Percentiles rank a stretch among this genome's conserved stretches.
These are phyloP conservation scores for Telmatochromis sp. DNA, from an alignment of 2,113 vertebrate genomes.

Conservation along the genomic window DNA sequence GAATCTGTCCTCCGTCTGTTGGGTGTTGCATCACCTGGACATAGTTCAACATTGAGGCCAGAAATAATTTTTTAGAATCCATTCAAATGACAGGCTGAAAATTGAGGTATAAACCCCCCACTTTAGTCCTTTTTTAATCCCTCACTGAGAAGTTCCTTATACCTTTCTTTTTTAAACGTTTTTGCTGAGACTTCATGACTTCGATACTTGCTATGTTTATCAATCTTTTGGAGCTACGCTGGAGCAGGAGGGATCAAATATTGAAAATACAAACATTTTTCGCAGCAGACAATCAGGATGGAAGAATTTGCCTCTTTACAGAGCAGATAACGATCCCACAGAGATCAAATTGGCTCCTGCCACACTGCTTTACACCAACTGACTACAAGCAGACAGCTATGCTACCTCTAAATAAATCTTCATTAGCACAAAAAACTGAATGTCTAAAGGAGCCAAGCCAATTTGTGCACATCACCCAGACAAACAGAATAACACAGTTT, in stretches of 20 bases:
- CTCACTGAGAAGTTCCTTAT: background rate
- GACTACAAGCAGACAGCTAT: constrained; percentile 22
- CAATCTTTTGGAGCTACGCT: background rate
- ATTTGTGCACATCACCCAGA: background rate
- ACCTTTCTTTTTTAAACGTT: background rate
- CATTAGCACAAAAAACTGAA: background rate
- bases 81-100: background rate
- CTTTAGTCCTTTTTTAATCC: background rate
- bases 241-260: background rate
- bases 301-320: background rate
- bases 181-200: background rate
- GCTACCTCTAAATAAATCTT: constrained; percentile 28
- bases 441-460: background rate
- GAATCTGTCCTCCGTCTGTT: constrained; percentile 72
- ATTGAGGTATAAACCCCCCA: background rate
- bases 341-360: background rate
- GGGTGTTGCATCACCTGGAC: constrained; percentile 77
- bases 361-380: background rate
- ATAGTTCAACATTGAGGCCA: background rate
- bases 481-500: constrained; percentile 1
- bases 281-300: background rate
- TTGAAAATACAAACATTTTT: background rate
- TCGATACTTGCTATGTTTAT: background rate
- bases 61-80: background rate
- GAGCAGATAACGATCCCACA: background rate